Percentiles rank a stretch among this genome's conserved stretches.
Evolutionary conservation across 2,113 vertebrate genomes (phyloP).

Genomic region (Myrmophylax atrothorax): DNA sequence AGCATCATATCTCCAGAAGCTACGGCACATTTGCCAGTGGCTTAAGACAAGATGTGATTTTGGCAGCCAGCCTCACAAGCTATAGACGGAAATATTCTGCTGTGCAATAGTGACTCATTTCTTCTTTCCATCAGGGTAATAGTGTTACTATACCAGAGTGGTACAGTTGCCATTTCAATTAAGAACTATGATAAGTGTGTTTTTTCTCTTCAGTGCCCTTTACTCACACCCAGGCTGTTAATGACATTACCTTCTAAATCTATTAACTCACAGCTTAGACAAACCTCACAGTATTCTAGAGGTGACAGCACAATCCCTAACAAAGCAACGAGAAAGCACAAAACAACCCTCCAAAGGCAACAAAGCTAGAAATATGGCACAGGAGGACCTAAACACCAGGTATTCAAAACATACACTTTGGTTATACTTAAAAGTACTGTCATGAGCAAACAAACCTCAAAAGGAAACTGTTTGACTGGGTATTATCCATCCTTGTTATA

Average conservation of each 20-base stretch:
- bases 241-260: not conserved
- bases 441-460: not conserved
- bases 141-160: not conserved
- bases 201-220: not conserved
- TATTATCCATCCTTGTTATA: not conserved
- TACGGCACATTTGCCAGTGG: fast-evolving
- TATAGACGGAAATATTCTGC: not conserved
- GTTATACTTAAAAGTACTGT: not conserved
- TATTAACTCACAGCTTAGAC: not conserved
- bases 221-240: not conserved
- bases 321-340: not conserved
- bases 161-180: not conserved
- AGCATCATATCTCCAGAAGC: not conserved
- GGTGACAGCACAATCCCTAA: not conserved
- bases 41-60: not conserved
- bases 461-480: not conserved
- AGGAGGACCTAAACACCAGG: not conserved
- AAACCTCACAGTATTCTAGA: not conserved
- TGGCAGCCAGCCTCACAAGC: not conserved
- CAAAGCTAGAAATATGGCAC: not conserved
- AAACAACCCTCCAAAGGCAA: not conserved
- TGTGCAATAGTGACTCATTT: fast-evolving
- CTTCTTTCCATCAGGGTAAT: not conserved
- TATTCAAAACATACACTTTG: not conserved
- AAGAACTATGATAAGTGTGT: not conserved